Base-by-base conservation (phyloP, 2,797 vertebrate genomes). In the Oceanodroma leucorhoa region DNA sequence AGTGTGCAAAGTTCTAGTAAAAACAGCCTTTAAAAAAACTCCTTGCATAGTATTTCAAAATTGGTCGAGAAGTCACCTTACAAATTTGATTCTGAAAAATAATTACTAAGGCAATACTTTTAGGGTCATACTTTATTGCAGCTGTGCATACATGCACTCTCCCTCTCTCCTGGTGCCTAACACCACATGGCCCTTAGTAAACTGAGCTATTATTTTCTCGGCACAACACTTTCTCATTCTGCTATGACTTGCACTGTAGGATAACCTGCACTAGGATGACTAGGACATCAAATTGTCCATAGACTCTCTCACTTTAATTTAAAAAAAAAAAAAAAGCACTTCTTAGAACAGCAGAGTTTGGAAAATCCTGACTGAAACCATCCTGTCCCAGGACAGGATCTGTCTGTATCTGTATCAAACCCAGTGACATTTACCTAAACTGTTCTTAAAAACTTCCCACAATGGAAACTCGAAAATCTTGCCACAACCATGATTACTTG, bases 161-260 rank as follows among this genome's bases (percentile, higher is more conserved):
- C n/a, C n/a, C 12, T 32, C 22, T 64, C 30, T 77, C 58, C 83
- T 22, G 58, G 46, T 54, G 58, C 34, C 26, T 32, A 21, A 43
- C 4, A 20, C 29, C 40, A 64, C 5, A 1, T 0, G 1, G 51
- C 41, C 21, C 24, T 15, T 14, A 29, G 48, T 36, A 53, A 80
- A 36, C 5, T 2, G 40, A 78, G 27, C 26, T 36, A 17, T 24
- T 57, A 30, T 53, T 62, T 83, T 32, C 73, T 34, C 22, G 45
- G 60, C 24, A 38, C 32, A 64, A 4, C 32, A 23, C 19, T 17
- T 45, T 29, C 21, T 54, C 24, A 55, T 48, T 69, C 57, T 65
- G 50, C 51, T 69, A 0, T 7, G 53, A 58, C 40, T 58, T 85
- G 43, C 32, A 10, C 23, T 58, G 11, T 5, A 70, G 50, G 20